Conservation (phyloP, 2,888 invertebrate species). For the Ametastegia equiseti region DNA sequence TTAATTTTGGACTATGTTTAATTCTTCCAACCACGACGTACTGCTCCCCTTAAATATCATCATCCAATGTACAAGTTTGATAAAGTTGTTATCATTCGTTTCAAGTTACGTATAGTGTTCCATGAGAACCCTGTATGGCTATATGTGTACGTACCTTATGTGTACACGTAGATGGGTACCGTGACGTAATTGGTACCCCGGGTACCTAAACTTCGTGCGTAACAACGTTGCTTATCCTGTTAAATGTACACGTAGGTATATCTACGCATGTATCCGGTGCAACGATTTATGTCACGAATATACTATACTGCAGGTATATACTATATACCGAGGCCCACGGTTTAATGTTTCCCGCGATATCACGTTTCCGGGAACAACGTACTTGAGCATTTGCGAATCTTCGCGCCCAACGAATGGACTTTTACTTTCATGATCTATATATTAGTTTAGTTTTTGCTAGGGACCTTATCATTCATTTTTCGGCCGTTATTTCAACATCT, state of each 20-base stretch:
- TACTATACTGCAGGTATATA: not conserved
- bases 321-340: not conserved
- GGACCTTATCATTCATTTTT: no score
- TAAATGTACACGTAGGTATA: not conserved
- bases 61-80: no score
- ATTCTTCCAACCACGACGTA: no score
- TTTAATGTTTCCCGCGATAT: conserved; percentile 26
- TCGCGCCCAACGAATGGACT: no score
- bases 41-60: no score
- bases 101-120: not conserved
- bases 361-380: not conserved
- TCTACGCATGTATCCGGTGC: not conserved
- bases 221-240: no score
- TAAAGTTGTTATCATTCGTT: not conserved
- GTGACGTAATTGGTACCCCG: not conserved
- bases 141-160: not conserved
- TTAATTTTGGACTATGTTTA: no score
- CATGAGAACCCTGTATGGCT: not conserved
- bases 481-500: no score
- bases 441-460: no score
- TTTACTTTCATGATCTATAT: no score
- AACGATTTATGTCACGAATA: not conserved
- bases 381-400: no score
- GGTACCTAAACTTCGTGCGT: not conserved
- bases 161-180: not conserved